A percentile compares a stretch with the other conserved stretches of the same genome.
These are phyloP conservation scores for Pocota personata DNA, from an alignment of 2,888 invertebrate species.

Conservation along the genomic window DNA sequence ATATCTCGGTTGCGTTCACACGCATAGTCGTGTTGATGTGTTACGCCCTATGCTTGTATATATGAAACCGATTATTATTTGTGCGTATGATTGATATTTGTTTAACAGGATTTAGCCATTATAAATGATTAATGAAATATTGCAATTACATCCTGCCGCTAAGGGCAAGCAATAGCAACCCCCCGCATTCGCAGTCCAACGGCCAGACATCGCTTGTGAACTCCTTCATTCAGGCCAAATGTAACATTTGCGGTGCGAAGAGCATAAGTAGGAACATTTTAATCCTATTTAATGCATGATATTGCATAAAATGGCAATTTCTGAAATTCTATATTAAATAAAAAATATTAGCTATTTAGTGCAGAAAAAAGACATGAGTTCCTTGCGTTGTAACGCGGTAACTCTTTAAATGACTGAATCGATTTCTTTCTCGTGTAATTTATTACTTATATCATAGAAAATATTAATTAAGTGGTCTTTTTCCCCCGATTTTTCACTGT, in stretches of 20 bases:
- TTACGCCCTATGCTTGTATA: not conserved
- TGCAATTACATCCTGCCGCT: slow-evolving; percentile 56
- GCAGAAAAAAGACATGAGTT: not conserved
- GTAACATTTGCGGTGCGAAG: slow-evolving; percentile 58
- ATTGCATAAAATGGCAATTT: slow-evolving; percentile 28
- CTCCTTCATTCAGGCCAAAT: not conserved
- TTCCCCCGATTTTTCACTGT: no score
- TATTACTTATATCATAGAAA: no score
- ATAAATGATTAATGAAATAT: slow-evolving; percentile 71
- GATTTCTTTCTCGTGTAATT: no score
- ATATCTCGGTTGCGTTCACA: slow-evolving; percentile 47
- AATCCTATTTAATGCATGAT: slow-evolving; percentile 59
- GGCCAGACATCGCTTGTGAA: not conserved
- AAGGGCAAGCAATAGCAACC: slow-evolving; percentile 13
- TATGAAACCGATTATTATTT: slow-evolving; percentile 50
- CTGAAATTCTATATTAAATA: slow-evolving; percentile 20
- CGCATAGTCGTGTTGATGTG: not conserved
- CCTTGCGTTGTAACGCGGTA: no score
- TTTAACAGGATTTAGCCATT: slow-evolving; percentile 70
- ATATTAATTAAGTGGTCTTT: no score
- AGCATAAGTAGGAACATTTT: slow-evolving; percentile 25
- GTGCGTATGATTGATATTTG: slow-evolving; percentile 72
- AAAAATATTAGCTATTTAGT: slow-evolving; percentile 37
- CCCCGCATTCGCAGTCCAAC: no score
- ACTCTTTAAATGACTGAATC: no score